A percentile compares a stretch with the other conserved stretches of the same genome.
phyloP scores from a whole-genome alignment of 2,888 invertebrate species.

The Geotrupes spiniger region DNA sequence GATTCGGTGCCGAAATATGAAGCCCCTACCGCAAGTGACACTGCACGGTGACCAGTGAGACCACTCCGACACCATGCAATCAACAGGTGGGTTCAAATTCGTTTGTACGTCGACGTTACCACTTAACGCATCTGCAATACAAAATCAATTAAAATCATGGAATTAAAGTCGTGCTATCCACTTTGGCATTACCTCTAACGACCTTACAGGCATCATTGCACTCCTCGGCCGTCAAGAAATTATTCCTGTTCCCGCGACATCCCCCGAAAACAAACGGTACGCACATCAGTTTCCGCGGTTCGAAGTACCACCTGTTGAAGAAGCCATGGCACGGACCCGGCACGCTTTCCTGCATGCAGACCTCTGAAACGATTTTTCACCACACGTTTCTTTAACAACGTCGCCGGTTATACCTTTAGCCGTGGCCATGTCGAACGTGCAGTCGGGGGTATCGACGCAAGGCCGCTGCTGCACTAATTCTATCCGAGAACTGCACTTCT shows the following conservation, averaged over 20 bases:
- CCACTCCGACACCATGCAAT: constrained; percentile 78
- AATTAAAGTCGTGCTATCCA: neutral
- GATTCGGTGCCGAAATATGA: constrained; percentile 61
- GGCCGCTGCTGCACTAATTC: constrained; percentile 74
- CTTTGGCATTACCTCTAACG: constrained; percentile 53
- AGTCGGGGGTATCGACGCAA: constrained; percentile 66
- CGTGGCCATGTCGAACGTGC: constrained; percentile 68
- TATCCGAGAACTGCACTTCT: constrained; percentile 64
- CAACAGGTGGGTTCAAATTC: constrained; percentile 39
- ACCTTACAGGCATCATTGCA: constrained; percentile 70
- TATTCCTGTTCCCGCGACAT: constrained; percentile 87
- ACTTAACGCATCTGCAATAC: constrained; percentile 33
- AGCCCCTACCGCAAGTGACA: constrained; percentile 74
- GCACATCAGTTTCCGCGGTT: constrained; percentile 71
- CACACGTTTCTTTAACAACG: too few relatives aligned
- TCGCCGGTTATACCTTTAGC: constrained; percentile 80
- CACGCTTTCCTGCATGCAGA: constrained; percentile 77
- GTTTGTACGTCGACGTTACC: constrained; percentile 20
- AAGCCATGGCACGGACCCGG: constrained; percentile 84
- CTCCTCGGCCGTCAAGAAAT: constrained; percentile 78
- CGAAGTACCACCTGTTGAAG: constrained; percentile 87
- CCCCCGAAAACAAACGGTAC: constrained; percentile 86
- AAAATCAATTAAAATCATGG: neutral
- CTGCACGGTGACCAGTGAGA: constrained; percentile 81
- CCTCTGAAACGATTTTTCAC: constrained; percentile 61